Percentiles rank a stretch among this genome's conserved stretches.
Evolutionary conservation across 1,140 invertebrate species (phyloP).

Genomic region (Aphelenchoides besseyi): DNA sequence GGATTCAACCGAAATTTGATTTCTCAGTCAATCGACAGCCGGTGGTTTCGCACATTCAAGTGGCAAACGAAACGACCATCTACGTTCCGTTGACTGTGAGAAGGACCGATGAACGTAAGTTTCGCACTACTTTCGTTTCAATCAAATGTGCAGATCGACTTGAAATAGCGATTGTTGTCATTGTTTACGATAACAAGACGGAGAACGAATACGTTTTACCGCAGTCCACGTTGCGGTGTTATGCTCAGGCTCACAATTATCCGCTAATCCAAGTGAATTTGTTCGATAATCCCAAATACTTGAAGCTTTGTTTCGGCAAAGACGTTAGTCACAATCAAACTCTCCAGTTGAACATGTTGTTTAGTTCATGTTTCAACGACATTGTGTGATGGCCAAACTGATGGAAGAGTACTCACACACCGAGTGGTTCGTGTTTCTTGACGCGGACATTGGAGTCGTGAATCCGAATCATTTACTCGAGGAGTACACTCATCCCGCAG

Average conservation of each 20-base stretch:
- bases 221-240: slow-evolving; percentile 28
- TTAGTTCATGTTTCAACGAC: slow-evolving; percentile 50
- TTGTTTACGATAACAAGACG: slow-evolving; percentile 33
- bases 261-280: slow-evolving; percentile 24
- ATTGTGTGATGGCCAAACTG: slow-evolving; percentile 42
- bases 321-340: slow-evolving; percentile 18
- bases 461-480: slow-evolving; percentile 50
- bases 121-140: no score
- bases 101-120: not conserved
- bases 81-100: slow-evolving; percentile 21
- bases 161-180: slow-evolving; percentile 63
- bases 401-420: slow-evolving; percentile 19
- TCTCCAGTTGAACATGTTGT: not conserved
- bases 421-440: slow-evolving; percentile 46
- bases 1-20: no score
- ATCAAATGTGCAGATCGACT: not conserved
- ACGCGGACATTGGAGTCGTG: slow-evolving; percentile 48
- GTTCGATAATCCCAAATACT: not conserved
- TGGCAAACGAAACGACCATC: no score
- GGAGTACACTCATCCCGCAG: slow-evolving; percentile 29
- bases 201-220: slow-evolving; percentile 26
- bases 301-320: slow-evolving; percentile 19
- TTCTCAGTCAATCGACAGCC: no score
- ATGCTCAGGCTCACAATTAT: slow-evolving; percentile 23
- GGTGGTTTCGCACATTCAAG: no score